Conservation (phyloP, 2,113 vertebrate species). For the Cardinalis cardinalis region DNA sequence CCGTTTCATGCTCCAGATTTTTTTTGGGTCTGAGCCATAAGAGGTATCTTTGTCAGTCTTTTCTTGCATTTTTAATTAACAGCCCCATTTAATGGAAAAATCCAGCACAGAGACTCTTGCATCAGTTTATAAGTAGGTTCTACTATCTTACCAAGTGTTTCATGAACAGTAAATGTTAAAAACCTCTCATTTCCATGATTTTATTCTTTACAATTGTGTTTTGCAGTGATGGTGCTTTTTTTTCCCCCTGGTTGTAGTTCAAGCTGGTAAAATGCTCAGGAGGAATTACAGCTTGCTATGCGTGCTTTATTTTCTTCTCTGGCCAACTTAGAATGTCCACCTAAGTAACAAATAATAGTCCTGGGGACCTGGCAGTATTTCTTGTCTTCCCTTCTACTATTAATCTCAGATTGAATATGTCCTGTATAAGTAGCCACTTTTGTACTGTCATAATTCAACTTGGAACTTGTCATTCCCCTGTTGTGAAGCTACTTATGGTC, state of each 20-base stretch:
- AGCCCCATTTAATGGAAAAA: background rate
- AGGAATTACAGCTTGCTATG: background rate
- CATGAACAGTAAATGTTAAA: background rate
- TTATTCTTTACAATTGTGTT: background rate
- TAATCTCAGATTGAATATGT: background rate
- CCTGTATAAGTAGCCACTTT: background rate
- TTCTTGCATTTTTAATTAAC: background rate
- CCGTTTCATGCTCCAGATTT: background rate
- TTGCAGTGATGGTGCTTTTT: background rate
- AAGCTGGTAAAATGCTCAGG: background rate
- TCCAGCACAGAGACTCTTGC: background rate
- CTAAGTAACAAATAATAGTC: background rate
- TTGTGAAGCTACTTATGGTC: background rate
- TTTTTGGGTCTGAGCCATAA: background rate
- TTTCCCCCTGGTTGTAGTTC: fast-evolving
- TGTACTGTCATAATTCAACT: background rate
- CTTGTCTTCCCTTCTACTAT: background rate
- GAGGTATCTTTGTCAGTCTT: background rate
- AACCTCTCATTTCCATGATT: background rate
- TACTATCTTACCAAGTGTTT: background rate
- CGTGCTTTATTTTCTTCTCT: background rate
- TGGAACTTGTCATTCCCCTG: background rate
- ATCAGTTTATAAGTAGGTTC: background rate
- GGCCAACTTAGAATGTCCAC: background rate
- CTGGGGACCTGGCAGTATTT: background rate